phyloP scores from a whole-genome alignment of 2,113 vertebrate genomes.

The Panurus biarmicus region DNA sequence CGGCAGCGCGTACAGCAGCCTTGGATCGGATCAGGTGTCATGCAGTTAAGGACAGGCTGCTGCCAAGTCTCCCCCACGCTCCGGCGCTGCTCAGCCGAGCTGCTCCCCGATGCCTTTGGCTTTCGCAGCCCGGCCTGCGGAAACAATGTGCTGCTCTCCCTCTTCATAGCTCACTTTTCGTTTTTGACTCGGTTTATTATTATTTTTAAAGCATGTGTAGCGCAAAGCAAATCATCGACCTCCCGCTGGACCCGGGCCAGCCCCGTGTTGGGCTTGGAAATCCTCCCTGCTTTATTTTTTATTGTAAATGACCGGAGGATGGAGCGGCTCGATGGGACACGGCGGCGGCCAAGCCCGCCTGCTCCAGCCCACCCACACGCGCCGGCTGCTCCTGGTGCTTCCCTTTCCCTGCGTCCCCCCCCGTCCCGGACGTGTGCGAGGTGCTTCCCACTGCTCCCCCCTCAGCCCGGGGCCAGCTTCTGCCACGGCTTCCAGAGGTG shows the following conservation, averaged over 20 bases:
- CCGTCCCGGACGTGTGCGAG: fast-evolving
- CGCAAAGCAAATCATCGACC: conserved; percentile 3
- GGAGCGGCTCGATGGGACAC: conserved; percentile 28
- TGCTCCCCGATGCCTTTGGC: conserved; percentile 5
- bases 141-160: not conserved
- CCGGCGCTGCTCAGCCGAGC: not conserved
- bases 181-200: not conserved
- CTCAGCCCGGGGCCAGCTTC: not conserved
- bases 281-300: conserved; percentile 26
- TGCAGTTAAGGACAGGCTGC: not conserved
- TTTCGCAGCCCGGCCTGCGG: not conserved
- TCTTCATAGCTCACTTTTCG: conserved; percentile 2
- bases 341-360: not conserved
- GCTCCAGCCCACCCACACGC: conserved; percentile 36
- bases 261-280: conserved; percentile 46
- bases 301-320: conserved; percentile 34
- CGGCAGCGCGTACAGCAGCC: not conserved
- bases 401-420: not conserved
- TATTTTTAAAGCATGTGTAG: conserved; percentile 40
- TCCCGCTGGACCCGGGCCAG: conserved; percentile 19
- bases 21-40: not conserved
- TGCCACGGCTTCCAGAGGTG: not conserved
- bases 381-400: not conserved
- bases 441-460: not conserved
- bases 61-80: conserved; percentile 15